These are phyloP conservation scores for Oxyteleia sp. DNA, from an alignment of 2,888 invertebrate species.

Conservation along the genomic window DNA sequence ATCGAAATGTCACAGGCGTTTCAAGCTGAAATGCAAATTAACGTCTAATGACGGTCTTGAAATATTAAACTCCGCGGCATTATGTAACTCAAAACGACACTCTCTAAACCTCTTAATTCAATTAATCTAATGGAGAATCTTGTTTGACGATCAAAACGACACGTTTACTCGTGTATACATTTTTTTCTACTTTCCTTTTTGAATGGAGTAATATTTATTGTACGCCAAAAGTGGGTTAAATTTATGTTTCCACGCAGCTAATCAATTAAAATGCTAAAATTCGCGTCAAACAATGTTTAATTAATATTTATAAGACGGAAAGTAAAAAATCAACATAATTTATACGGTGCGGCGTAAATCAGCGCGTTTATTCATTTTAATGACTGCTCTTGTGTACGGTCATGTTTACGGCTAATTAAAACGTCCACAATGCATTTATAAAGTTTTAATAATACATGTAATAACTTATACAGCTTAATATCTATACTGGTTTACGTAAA, in stretches of 20 bases:
- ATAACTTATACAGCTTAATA: conserved; percentile 52
- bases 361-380: conserved; percentile 26
- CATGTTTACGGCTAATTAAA: conserved; percentile 59
- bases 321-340: too few species aligned
- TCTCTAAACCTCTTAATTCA: conserved; percentile 39
- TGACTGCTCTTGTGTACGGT: conserved; percentile 35
- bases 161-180: neutral
- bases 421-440: conserved; percentile 34
- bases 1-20: conserved; percentile 44
- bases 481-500: conserved; percentile 54
- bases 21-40: conserved; percentile 44
- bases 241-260: too few species aligned
- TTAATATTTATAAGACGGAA: conserved; percentile 42
- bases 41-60: conserved; percentile 51
- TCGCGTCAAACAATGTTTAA: neutral
- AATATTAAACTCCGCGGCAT: conserved; percentile 49
- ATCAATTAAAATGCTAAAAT: neutral
- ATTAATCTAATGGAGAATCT: conserved; percentile 34
- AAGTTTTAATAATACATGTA: conserved; percentile 48
- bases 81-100: conserved; percentile 48
- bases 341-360: conserved; percentile 21
- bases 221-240: neutral
- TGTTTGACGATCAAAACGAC: conserved; percentile 4
- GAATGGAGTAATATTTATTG: too few species aligned
- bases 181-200: too few species aligned